Base-by-base conservation (phyloP, 2,797 vertebrate species). In the Lutjanus campechanus region DNA sequence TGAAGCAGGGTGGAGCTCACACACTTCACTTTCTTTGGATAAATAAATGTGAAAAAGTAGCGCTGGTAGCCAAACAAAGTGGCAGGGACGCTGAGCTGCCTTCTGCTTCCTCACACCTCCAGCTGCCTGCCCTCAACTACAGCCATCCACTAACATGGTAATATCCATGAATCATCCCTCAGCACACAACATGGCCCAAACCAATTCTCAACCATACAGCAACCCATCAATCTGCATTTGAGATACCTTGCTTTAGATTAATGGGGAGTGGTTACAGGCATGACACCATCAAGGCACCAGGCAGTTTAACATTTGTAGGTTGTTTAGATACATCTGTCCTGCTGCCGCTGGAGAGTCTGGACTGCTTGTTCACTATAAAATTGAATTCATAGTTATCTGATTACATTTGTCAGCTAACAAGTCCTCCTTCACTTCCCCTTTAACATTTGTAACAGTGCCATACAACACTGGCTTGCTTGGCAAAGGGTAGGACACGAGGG, bases 91-190 rank as follows among this genome's bases (percentile, higher is more conserved):
- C 84, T 85, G 72, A 5, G 74, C 50, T 46, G 80, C 82, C 79
- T 84, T 90, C 85, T 86, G 81, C 85, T 85, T 81, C 71, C 59
- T 81, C 79, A 73, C 69, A 67, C 70, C 67, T 78, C 69, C 75
- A 78, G 76, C 85, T 79, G 83, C 77, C 72, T 70, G 71, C 59
- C 69, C 69, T 79, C 64, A 69, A 71, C 70, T 50, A 71, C 66
- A 70, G 69, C 71, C 78, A 79, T 79, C 78, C 75, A 16, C 70
- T 66, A 68, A 79, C 67, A 69, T 3, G n/a, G 71, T 79, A 61
- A 71, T 50, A 59, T 62, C 80, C 60, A 85, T 85, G 80, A 84
- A 87, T 89, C 85, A 86, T 67, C 47, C 81, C 61, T 65, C 65
- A 69, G 82, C 56, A 40, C 13, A 40, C 13, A 10, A 29, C 61